Conservation (phyloP, 2,113 vertebrate genomes). For the Cygnus atratus region DNA sequence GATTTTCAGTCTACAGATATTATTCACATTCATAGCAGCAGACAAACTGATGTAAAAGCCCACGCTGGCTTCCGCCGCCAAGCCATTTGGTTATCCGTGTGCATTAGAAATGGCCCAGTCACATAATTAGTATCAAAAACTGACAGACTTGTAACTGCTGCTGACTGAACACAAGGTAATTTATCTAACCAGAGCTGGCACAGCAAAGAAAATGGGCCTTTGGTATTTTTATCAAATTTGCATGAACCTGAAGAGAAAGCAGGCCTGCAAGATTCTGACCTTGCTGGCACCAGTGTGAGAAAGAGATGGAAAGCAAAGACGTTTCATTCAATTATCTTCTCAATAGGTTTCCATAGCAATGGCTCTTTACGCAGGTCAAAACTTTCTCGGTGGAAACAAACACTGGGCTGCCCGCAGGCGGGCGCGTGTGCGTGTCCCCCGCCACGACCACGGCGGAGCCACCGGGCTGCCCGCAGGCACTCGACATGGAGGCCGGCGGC, state of each 20-base stretch:
- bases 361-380: slow-evolving; percentile 78
- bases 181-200: slow-evolving; percentile 50
- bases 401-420: slow-evolving; percentile 5
- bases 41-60: background rate
- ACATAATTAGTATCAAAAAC: slow-evolving; percentile 45
- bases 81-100: background rate
- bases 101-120: background rate
- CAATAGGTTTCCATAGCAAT: slow-evolving; percentile 87
- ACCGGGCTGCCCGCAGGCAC: background rate
- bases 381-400: slow-evolving; percentile 82
- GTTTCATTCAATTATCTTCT: slow-evolving; percentile 87
- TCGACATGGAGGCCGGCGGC: fast-evolving
- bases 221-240: slow-evolving; percentile 66
- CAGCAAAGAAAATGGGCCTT: slow-evolving; percentile 30
- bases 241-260: slow-evolving; percentile 61
- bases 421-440: background rate
- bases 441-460: background rate
- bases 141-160: slow-evolving; percentile 39
- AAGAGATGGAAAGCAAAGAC: slow-evolving; percentile 71
- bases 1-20: background rate
- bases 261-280: slow-evolving; percentile 55
- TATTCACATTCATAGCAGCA: background rate
- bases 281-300: slow-evolving; percentile 68
- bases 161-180: slow-evolving; percentile 31
- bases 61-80: background rate